A percentile compares a stretch with the other conserved stretches of the same genome.
Conservation (phyloP, 2,113 vertebrate genomes). For the Condylura cristata region DNA sequence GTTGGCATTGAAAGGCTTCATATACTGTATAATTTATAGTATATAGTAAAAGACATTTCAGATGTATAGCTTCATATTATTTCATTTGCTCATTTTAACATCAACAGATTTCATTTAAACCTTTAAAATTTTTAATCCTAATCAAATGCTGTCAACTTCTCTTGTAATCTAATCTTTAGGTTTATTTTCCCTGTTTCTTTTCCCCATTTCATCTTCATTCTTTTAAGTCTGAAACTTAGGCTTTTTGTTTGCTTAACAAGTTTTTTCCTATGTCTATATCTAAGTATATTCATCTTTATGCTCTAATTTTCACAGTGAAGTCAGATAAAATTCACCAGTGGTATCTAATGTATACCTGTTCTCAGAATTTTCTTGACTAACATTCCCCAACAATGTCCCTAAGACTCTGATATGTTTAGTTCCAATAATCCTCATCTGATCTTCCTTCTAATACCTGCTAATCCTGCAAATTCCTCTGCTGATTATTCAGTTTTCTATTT, state of each 20-base stretch:
- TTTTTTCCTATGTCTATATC: not conserved
- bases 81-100: not conserved
- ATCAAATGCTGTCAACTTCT: not conserved
- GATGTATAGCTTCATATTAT: not conserved
- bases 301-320: constrained; percentile 6
- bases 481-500: constrained; percentile 1
- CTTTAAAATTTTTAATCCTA: not conserved
- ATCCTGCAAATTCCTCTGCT: not conserved
- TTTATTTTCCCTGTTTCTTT: not conserved
- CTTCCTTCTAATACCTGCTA: not conserved
- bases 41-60: constrained; percentile 6
- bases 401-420: not conserved
- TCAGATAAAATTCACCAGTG: not conserved
- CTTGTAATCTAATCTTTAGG: not conserved
- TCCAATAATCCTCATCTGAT: not conserved
- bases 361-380: constrained; percentile 17
- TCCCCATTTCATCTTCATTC: not conserved
- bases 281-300: not conserved
- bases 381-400: not conserved
- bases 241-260: not conserved
- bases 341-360: not conserved
- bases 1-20: not conserved
- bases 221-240: not conserved
- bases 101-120: constrained; percentile 3
- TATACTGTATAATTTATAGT: not conserved